Percentiles rank a stretch among this genome's conserved stretches.
Conservation (phyloP, 2,888 invertebrate genomes). For the Sisyra nigra region DNA sequence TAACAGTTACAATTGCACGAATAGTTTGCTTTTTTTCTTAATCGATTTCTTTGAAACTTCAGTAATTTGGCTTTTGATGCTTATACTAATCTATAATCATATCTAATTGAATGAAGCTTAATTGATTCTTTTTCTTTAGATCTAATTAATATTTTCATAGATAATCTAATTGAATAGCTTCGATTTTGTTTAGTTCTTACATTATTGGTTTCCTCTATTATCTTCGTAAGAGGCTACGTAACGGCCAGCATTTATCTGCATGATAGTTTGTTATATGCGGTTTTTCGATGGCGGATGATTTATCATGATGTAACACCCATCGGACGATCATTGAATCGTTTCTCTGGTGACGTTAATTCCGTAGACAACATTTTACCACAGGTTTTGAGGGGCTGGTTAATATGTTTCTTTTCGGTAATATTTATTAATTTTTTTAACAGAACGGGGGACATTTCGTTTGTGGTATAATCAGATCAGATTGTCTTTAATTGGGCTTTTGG, state of each 20-base stretch:
- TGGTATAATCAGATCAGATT: no score
- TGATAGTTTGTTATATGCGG: constrained; percentile 27
- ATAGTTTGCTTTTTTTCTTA: background rate
- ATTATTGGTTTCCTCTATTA: constrained; percentile 20
- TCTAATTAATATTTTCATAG: background rate
- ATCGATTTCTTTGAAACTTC: constrained; percentile 4
- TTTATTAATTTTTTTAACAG: no score
- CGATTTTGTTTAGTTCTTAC: constrained; percentile 3
- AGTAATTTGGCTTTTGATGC: constrained; percentile 6
- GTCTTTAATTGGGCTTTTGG: no score
- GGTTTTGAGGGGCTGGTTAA: constrained; percentile 23
- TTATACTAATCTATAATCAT: background rate
- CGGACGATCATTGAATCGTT: constrained; percentile 44
- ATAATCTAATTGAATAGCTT: background rate
- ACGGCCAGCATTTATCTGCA: constrained; percentile 29
- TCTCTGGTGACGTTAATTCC: constrained; percentile 37
- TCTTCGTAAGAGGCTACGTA: constrained; percentile 27
- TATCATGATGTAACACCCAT: constrained; percentile 46
- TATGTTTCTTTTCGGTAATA: constrained; percentile 30
- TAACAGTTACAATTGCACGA: background rate
- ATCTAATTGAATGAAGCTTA: background rate
- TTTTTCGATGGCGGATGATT: constrained; percentile 35
- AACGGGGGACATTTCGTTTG: no score
- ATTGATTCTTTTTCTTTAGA: background rate
- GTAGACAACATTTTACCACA: constrained; percentile 34